Conservation (phyloP, 1,140 invertebrate genomes). For the Drosophila pectinifera region DNA sequence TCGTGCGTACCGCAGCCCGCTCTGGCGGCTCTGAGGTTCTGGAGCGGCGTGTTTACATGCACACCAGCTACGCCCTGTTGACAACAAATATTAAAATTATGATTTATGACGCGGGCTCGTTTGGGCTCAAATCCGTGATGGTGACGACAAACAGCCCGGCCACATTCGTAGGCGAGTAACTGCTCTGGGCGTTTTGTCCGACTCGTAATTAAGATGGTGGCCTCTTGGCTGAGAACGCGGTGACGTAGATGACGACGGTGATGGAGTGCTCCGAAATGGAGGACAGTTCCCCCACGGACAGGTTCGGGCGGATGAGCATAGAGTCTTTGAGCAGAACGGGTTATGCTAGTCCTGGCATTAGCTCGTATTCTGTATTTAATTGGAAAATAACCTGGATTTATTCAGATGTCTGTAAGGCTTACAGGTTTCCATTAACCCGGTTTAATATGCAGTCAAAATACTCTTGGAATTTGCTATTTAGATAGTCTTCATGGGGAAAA, state of each 20-base stretch:
- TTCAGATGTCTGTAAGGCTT: neutral
- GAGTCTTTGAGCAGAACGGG: slow-evolving; percentile 12
- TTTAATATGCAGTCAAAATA: neutral
- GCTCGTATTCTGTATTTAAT: neutral
- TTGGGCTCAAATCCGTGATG: slow-evolving; percentile 67
- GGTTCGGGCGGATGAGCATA: neutral
- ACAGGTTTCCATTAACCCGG: too few species aligned
- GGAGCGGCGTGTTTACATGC: slow-evolving; percentile 71
- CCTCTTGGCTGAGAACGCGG: slow-evolving; percentile 6
- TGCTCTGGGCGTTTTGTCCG: slow-evolving; percentile 52
- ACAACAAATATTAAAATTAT: slow-evolving; percentile 84
- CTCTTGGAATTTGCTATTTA: too few species aligned
- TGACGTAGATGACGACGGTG: slow-evolving; percentile 45
- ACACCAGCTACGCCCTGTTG: slow-evolving; percentile 80
- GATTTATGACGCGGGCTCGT: slow-evolving; percentile 66
- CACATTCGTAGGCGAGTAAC: slow-evolving; percentile 68
- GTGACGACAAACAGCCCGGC: slow-evolving; percentile 53
- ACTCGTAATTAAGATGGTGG: slow-evolving; percentile 70
- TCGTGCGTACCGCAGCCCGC: slow-evolving; percentile 42
- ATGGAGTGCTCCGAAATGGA: slow-evolving; percentile 61
- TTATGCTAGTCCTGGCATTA: neutral
- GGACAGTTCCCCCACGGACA: slow-evolving; percentile 17
- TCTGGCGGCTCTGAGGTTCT: slow-evolving; percentile 57
- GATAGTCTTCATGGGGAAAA: too few species aligned
- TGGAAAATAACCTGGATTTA: neutral